Base-by-base conservation (phyloP, 2,888 invertebrate genomes). In the Drosophila algonquin region DNA sequence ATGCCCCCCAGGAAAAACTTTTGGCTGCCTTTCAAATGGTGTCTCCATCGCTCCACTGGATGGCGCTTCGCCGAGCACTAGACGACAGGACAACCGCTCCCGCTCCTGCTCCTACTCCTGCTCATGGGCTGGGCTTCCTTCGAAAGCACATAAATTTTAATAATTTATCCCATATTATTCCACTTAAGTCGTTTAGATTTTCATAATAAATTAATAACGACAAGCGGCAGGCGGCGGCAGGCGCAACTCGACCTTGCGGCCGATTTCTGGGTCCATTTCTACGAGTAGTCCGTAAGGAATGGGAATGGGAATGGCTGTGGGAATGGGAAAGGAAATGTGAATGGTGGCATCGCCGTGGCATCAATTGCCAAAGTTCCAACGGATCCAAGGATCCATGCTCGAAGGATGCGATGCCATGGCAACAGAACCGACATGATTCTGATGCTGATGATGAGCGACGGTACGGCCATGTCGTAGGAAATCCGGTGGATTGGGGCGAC, bases 131-230 rank as follows among this genome's bases (percentile, higher is more conserved):
- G 24, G 24, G 24, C 24, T 51, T 52, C 48, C 69, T 90, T 87
- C 82, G 81, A 79, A 82, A 85, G 91, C 88, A 88, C 91, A 90
- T 91, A 90, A 91, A 90, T 90, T 90, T 87, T 90, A 90, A 91
- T 91, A 91, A 90, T 90, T 90, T 90, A 90, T 91, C 85, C 90
- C 90, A 91, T 89, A 90, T 90, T 90, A 90, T 89, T 85, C 90
- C 91, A 90, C 91, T 91, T 90, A 90, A 91, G 90, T 91, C 90
- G 90, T 90, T 90, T 89, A 90, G 90, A 90, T 90, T 90, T 91
- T 90, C 90, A 90, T 91, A 91, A 90, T 90, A 90, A 90, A 90
- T 90, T 90, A 91, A 90, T 91, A 90, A 87, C 89, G 88, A 81
- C 79, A 76, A 79, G 75, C 81, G 74, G 67, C 70, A 21, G 21